Base-by-base conservation (phyloP, 2,888 invertebrate species). In the Trissolcus brochymenae region DNA sequence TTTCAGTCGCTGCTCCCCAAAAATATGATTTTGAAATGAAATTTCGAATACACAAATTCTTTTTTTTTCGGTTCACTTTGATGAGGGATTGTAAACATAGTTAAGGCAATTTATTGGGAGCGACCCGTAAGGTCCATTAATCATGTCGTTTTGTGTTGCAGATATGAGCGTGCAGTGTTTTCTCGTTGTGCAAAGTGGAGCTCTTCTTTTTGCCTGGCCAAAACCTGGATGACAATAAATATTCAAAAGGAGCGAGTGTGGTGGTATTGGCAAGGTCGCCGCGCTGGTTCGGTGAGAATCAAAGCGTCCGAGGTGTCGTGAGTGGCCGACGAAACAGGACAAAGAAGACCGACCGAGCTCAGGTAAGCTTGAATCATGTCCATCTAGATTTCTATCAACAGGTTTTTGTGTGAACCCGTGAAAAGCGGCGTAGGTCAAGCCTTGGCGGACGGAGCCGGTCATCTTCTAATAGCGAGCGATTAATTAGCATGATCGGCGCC, bases 371-470 rank as follows among this genome's bases (percentile, higher is more conserved):
- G 80, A 79, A 78, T 78, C 83, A 82, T 79, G 84, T 84, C 85
- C 80, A 81, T 81, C 85, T 84, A 84, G 85, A 87, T 87, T 86
- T 86, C 85, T 83, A 85, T 87, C 87, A 84, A 84, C 85, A 81
- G 83, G 82, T 85, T 85, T 87, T 87, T 86, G 83, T 83, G 73
- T 46, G 72, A 79, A 70, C 78, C 62, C 55, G 77, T 65, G 72
- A 77, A 77, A 77, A 66, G 72, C 72, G 41, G 21, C 70, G 50
- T 43, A 59, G 65, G 73, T 76, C 74, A 60, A 66, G 61, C 55
- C 59, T 67, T 71, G 76, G 76, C 79, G 80, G 75, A 82, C 79
- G 29, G 43, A 14, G 80, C 81, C 53, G 62, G 57, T 60, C 72
- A 50, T 62, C 73, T 80, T 75, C 81, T 80, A 82, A 83, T 81